Base-by-base conservation (phyloP, 92 coral and sea anemone species). In the Montipora capitata region DNA sequence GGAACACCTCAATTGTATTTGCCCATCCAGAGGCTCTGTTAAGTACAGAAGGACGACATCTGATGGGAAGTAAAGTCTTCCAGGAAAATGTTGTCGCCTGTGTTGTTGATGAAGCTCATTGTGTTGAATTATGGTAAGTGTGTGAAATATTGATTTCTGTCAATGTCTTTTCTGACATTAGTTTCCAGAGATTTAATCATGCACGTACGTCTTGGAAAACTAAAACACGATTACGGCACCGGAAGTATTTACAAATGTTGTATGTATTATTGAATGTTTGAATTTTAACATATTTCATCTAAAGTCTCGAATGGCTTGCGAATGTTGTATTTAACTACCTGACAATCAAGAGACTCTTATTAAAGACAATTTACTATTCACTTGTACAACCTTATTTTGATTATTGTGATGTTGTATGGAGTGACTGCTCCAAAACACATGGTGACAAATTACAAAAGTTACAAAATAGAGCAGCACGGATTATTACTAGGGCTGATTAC, bases 41-140 rank as follows among this genome's bases (percentile, higher is more conserved):
- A 20, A 87, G 92, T 39, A 71, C 74, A 41, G 80, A 82, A 83
- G 96, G 96, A 62, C 66, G 90, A 83, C 38, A 87, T 77, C 74
- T 93, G 76, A 86, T 93, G 96, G 85, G 70, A 63, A 90, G 90
- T 49, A 83, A 90, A 78, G 91, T 90, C 35, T 93, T 90, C 58
- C 90, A 93, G 74, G 84, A 90, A 13, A 93, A 93, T 70, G 94
- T 90, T 73, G 96, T 77, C 86, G 94, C 87, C 66, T 90, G 89
- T 57, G 87, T 91, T 42, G 74, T 94, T 63, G 94, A 94, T 80
- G 96, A 94, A 76, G 96, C 96, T 51, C 93, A 94, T 83, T 94
- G 94, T 80, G 96, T 94, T 59, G 87, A 90, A 72, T 77, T 94
- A 76, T 94, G 96, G 94, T 90, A 93, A 56, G 84, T 59, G 72